phyloP scores from a whole-genome alignment of 2,113 vertebrate species.

The Calidris pygmaea region DNA sequence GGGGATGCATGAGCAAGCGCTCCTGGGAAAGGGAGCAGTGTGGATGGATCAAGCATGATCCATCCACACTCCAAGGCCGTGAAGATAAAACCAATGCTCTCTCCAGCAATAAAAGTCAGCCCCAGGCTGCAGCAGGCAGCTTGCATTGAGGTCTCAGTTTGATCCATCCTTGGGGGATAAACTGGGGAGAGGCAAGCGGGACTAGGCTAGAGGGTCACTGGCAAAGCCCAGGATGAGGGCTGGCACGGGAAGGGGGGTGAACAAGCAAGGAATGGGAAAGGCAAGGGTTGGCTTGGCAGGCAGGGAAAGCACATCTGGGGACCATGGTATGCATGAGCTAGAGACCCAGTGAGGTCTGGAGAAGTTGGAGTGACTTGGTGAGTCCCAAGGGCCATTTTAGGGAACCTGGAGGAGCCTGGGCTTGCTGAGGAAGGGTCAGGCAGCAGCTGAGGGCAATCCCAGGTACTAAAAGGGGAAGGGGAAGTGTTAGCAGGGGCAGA shows the following conservation, averaged over 20 bases:
- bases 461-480: neutral
- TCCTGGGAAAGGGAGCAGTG: neutral
- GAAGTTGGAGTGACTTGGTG: rapidly evolving
- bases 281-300: neutral
- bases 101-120: neutral
- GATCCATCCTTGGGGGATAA: neutral
- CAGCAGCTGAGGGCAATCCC: neutral
- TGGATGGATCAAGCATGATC: rapidly evolving
- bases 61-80: no score
- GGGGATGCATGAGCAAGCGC: neutral
- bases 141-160: neutral
- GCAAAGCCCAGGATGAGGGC: neutral
- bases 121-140: neutral
- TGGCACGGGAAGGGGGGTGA: rapidly evolving
- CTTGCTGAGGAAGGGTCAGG: neutral
- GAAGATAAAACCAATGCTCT: neutral
- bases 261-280: neutral
- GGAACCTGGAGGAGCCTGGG: neutral
- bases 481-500: neutral
- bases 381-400: neutral
- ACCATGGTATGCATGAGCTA: neutral
- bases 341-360: neutral
- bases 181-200: neutral
- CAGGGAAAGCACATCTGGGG: neutral
- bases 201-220: rapidly evolving